Base-by-base conservation (phyloP, 2,888 invertebrate species). In the Chydorus sphaericus region DNA sequence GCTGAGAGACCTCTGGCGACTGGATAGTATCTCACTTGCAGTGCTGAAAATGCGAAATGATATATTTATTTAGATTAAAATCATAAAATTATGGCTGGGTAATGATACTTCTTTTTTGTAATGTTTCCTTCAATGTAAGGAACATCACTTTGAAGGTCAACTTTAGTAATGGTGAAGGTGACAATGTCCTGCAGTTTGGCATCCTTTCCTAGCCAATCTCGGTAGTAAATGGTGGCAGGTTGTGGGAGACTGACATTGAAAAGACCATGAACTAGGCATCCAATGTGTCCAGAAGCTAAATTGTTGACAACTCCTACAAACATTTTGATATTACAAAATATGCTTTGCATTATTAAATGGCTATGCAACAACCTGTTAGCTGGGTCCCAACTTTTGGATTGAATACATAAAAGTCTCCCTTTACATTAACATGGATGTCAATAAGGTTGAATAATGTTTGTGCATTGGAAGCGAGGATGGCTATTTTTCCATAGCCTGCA, bases 231-330 rank as follows among this genome's bases (percentile, higher is more conserved):
- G 28, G 65, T 62, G 31, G 73, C 72, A 7, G 77, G 76, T 63
- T 77, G 74, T 38, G 79, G 79, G 48, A 84, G 75, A 4, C 82
- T 81, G 11, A 82, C 80, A 69, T 83, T 83, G 64, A 84, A 84
- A 26, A 77, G 74, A 63, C 79, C 75, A 65, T 84, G 82, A 0
- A 83, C 78, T 54, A 84, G 71, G 60, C 82, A 75, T 4, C 80
- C 80, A 57, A 85, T 70, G 69, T 83, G 81, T 61, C 80, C 78
- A 33, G 70, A 67, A 60, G 77, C 78, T 61, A 78, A 79, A 66
- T 82, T 82, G 65, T 80, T 82, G 1, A 84, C 80, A 61, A 78
- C 66, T 10, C 82, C 71, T 71, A 30, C n/a, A 62, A 60, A 58
- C 54, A 39, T 54, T n/a, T 49, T 23, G 20, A 53, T 8, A 28